Percentiles rank a stretch among this genome's conserved stretches.
These are phyloP conservation scores for Spinus olivaceus DNA, from an alignment of 2,797 vertebrate species.

Conservation along the genomic window DNA sequence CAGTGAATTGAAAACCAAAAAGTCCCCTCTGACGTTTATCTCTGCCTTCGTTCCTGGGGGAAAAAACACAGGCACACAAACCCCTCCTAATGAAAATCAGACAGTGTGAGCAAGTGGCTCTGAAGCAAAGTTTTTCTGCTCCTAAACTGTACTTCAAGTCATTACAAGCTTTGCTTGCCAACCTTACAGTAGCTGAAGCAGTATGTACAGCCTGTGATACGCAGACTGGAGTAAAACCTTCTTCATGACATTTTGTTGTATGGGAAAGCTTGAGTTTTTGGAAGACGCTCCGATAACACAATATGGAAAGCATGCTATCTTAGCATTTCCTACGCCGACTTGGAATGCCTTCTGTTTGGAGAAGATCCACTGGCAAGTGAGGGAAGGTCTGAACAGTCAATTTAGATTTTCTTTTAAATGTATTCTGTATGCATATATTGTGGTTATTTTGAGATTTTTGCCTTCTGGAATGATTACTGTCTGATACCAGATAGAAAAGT, in stretches of 20 bases:
- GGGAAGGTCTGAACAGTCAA: slow-evolving; percentile 81
- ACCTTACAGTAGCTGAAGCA: slow-evolving; percentile 53
- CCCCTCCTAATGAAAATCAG: slow-evolving; percentile 46
- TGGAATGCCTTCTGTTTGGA: slow-evolving; percentile 79
- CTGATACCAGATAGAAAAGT: slow-evolving; percentile 78
- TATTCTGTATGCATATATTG: slow-evolving; percentile 80
- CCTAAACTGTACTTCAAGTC: slow-evolving; percentile 64
- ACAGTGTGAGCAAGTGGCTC: slow-evolving; percentile 26
- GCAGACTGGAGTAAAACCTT: slow-evolving; percentile 73
- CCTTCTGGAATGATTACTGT: slow-evolving; percentile 83
- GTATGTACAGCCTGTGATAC: slow-evolving; percentile 64
- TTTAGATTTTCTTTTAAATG: slow-evolving; percentile 81
- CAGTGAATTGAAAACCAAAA: slow-evolving; percentile 4
- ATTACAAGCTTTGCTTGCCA: slow-evolving; percentile 59
- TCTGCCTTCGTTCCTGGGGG: slow-evolving; percentile 19
- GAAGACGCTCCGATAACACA: slow-evolving; percentile 73
- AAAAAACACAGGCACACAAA: background rate
- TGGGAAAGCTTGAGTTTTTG: slow-evolving; percentile 75
- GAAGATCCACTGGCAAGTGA: slow-evolving; percentile 79
- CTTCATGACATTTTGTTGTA: slow-evolving; percentile 76
- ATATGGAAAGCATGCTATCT: slow-evolving; percentile 77
- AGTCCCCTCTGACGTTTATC: slow-evolving; percentile 43
- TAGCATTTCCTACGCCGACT: slow-evolving; percentile 75
- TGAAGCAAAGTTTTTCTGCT: slow-evolving; percentile 58
- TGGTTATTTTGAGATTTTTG: slow-evolving; percentile 83